Evolutionary conservation across 2,888 invertebrate genomes (phyloP).

Genomic region (Pheosia gnoma): DNA sequence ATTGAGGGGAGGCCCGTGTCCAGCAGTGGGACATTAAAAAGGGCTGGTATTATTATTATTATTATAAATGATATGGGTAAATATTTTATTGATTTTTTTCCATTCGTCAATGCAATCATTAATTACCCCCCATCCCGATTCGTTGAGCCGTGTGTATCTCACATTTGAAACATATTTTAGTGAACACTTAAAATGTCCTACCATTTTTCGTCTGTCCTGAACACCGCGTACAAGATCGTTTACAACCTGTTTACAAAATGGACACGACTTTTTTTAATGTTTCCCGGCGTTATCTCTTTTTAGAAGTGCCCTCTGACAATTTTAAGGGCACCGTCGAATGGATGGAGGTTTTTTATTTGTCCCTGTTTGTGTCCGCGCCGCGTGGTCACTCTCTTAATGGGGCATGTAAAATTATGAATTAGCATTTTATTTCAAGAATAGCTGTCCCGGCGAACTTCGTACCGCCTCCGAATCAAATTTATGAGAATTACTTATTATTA

Average conservation of each 20-base stretch:
- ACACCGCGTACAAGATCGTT: slow-evolving; percentile 61
- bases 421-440: slow-evolving; percentile 32
- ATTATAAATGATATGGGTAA: too few relatives aligned
- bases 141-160: slow-evolving; percentile 27
- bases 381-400: slow-evolving; percentile 59
- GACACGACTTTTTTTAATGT: slow-evolving; percentile 67
- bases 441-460: too few relatives aligned
- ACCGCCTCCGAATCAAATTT: too few relatives aligned
- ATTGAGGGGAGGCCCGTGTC: too few relatives aligned
- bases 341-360: slow-evolving; percentile 51
- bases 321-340: slow-evolving; percentile 63
- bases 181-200: slow-evolving; percentile 47
- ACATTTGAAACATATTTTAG: slow-evolving; percentile 37
- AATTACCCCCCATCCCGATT: background rate
- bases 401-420: slow-evolving; percentile 68
- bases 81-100: background rate
- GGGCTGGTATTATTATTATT: too few relatives aligned
- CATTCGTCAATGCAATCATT: background rate
- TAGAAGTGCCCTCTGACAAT: slow-evolving; percentile 71
- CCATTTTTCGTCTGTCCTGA: slow-evolving; percentile 42
- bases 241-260: slow-evolving; percentile 77
- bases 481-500: too few relatives aligned
- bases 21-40: too few relatives aligned
- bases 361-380: slow-evolving; percentile 40
- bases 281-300: slow-evolving; percentile 69